phyloP scores from a whole-genome alignment of 1,140 invertebrate species.

The Ceratitis capitata region DNA sequence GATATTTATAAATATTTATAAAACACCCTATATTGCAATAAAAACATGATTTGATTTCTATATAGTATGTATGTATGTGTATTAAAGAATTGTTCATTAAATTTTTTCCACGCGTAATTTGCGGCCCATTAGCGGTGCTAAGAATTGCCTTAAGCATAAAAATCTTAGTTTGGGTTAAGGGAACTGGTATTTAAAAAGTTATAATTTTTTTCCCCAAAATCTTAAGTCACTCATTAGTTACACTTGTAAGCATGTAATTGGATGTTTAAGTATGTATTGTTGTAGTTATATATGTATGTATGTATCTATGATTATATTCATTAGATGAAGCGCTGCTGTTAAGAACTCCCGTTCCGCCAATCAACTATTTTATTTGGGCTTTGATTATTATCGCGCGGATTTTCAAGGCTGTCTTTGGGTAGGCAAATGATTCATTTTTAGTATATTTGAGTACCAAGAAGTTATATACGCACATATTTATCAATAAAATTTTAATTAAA shows the following conservation, averaged over 20 bases:
- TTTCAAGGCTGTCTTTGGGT: too few relatives aligned
- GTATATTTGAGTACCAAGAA: too few relatives aligned
- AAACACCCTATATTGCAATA: neutral
- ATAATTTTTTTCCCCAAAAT: neutral
- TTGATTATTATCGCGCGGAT: too few relatives aligned
- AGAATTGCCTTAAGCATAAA: neutral
- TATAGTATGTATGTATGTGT: too few relatives aligned
- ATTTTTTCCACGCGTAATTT: neutral
- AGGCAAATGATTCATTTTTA: too few relatives aligned
- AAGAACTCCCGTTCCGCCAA: too few relatives aligned
- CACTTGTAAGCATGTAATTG: conserved; percentile 4
- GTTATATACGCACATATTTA: too few relatives aligned
- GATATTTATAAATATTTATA: neutral
- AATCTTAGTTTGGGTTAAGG: neutral
- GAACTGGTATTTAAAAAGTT: neutral
- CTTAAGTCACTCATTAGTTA: neutral
- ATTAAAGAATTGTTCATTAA: too few relatives aligned
- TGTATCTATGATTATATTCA: neutral
- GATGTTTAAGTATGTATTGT: neutral
- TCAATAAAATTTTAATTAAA: too few relatives aligned
- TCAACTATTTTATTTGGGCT: too few relatives aligned
- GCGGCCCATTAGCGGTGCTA: neutral
- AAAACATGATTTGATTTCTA: too few relatives aligned
- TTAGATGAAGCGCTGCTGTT: too few relatives aligned
- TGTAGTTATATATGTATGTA: neutral